Evolutionary conservation across 1,140 invertebrate genomes (phyloP), one percentile per base, ranked within the genome.

Genomic region (Oreohelix idahoensis): DNA sequence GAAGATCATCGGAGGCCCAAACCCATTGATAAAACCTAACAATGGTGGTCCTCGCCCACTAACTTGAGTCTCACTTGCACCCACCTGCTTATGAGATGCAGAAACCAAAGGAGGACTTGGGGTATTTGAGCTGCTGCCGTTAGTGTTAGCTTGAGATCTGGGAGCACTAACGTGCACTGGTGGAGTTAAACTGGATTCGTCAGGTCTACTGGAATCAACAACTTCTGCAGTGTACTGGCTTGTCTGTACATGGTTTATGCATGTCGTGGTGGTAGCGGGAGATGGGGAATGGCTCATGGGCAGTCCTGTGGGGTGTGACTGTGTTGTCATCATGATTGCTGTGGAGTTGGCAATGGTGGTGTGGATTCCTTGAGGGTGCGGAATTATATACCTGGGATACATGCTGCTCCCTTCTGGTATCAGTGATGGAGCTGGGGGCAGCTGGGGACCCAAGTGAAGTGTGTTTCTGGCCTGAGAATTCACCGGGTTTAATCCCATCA

Each of bases 71-170:
- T 66, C 63, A 32, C 8, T 29, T 8, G 63, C 5, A 5, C n/a
- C 29, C 5, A 23, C 29, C n/a, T 77, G 75, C 23, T 77, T 77
- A 53, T 26, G 42, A 13, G 49, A 20, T 51, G 32, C 13, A 26
- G 77, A 32, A 23, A 63, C 58, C 0, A 75, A 39, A 39, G 80
- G 71, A 42, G 80, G 71, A 70, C 79, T 81, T 5, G 79, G 79
- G 23, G 79, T 81, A 20, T n/a, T 35, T n/a, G 80, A 53, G 10
- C 26, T 45, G 38, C 1, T 29, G 23, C 38, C n/a, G 35, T 8
- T 66, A 10, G 79, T 23, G 20, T 45, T 45, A 15, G 36, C 1
- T 26, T 63, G 51, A 29, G 79, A 26, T 23, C 49, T 80, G 29
- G 5, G n/a, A 35, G 29, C 63, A 32, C 11, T 32, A 32, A 8